Percentiles rank a stretch among this genome's conserved stretches.
Evolutionary conservation across 2,113 vertebrate species (phyloP).

Genomic region (Chrysemys picta): DNA sequence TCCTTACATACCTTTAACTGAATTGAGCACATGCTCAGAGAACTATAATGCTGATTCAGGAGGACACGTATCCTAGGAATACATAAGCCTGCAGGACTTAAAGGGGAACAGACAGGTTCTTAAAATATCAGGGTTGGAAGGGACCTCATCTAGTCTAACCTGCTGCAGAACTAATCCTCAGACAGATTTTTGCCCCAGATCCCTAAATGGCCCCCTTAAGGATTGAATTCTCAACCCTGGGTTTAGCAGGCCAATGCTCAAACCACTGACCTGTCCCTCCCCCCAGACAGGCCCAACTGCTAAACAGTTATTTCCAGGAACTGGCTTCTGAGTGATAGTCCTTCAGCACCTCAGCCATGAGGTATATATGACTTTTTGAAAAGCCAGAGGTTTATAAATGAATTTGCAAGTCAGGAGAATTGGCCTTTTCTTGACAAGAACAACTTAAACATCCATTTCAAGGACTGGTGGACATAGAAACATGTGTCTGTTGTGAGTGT

Average conservation of each 20-base stretch:
- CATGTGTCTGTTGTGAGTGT: background rate
- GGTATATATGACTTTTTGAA: background rate
- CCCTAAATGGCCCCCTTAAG: no score
- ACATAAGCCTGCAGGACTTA: background rate
- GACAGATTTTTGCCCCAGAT: no score
- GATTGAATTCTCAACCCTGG: no score
- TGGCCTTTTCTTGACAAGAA: background rate
- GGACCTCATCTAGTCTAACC: no score
- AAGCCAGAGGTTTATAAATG: background rate
- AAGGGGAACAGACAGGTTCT: background rate
- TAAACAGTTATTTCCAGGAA: background rate
- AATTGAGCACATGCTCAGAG: background rate
- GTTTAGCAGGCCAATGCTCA: no score
- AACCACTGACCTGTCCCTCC: no score
- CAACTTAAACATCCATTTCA: background rate
- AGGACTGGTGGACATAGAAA: background rate
- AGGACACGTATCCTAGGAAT: accelerated
- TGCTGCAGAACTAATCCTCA: no score
- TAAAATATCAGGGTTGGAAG: background rate
- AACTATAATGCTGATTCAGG: background rate
- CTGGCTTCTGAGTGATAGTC: background rate
- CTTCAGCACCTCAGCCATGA: background rate
- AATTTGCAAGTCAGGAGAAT: background rate
- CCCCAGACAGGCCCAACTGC: accelerated
- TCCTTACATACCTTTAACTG: background rate